Base-by-base conservation (phyloP, 2,888 invertebrate species). In the Melanostoma scalare region DNA sequence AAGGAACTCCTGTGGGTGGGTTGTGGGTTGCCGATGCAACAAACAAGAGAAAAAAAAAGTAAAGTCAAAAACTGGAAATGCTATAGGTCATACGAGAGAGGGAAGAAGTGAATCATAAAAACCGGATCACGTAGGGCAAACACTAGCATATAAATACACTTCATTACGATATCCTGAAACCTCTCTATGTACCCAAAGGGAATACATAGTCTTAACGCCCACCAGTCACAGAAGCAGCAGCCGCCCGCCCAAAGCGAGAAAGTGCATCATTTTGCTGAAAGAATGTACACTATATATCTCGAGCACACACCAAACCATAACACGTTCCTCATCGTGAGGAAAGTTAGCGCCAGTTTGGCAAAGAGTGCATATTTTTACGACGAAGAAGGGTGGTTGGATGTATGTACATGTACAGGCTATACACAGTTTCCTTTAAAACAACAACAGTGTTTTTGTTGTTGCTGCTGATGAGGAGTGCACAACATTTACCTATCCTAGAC, bases 91-190 rank as follows among this genome's bases (percentile, higher is more conserved):
- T 36, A 9, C 10, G 40, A 33, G 52, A 44, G 63, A 52, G 48
- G 50, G 55, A 56, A 55, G 78, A 67, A 75, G 60, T 61, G 71
- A 72, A 75, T 80, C 68, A 85, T 76, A 85, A 85, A 85, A 85
- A 79, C 85, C 80, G 75, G 55, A 80, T 79, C 85, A 85, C 85
- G 85, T 85, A 79, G 46, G 63, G 76, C 85, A 80, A 79, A 85
- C 75, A 85, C 44, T 63, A 76, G 84, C 84, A 75, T 76, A 80
- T 76, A 85, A 85, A 85, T 76, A 80, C 79, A 80, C 85, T 85
- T 85, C 85, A 85, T 85, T 85, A 85, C 85, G 80, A 85, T 85
- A 85, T 80, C 75, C 85, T 72, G 75, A 72, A 79, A 84, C 58
- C 82, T 60, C 78, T 42, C 78, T 58, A 63, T 38, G 65, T 30